A percentile compares a stretch with the other conserved stretches of the same genome.
phyloP scores from a whole-genome alignment of 2,888 invertebrate species.

The Scaptomyza tumidula region DNA sequence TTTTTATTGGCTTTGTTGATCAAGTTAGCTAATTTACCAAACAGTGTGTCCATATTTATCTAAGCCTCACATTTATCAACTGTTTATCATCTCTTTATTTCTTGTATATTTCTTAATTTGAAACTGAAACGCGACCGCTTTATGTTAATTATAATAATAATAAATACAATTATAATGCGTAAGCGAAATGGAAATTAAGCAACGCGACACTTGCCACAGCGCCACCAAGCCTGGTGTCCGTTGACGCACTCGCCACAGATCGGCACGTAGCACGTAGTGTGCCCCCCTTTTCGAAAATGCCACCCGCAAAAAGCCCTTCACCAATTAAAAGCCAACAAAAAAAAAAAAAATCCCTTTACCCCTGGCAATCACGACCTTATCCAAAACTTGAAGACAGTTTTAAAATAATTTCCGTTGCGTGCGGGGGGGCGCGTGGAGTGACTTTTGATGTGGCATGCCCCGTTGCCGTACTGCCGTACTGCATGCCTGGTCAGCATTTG shows the following conservation, averaged over 20 bases:
- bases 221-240: background rate
- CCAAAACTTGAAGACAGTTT: slow-evolving; percentile 45
- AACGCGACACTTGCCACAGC: slow-evolving; percentile 11
- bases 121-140: slow-evolving; percentile 44
- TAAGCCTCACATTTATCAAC: too few relatives aligned
- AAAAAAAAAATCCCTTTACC: slow-evolving; percentile 1
- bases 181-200: slow-evolving; percentile 42
- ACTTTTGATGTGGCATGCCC: slow-evolving; percentile 47
- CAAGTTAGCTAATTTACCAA: too few relatives aligned
- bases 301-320: background rate
- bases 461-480: background rate
- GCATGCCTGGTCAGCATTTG: slow-evolving; percentile 30
- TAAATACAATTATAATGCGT: slow-evolving; percentile 44
- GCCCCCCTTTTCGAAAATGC: background rate
- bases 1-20: too few relatives aligned
- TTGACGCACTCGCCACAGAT: background rate
- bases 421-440: slow-evolving; percentile 28
- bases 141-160: slow-evolving; percentile 41
- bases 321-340: background rate
- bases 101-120: slow-evolving; percentile 39
- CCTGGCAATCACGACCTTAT: slow-evolving; percentile 20
- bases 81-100: too few relatives aligned
- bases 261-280: slow-evolving; percentile 15
- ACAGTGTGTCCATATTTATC: too few relatives aligned
- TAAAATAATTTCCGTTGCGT: slow-evolving; percentile 43